Conservation (phyloP, 2,797 vertebrate species). For the Phalanger gymnotis region DNA sequence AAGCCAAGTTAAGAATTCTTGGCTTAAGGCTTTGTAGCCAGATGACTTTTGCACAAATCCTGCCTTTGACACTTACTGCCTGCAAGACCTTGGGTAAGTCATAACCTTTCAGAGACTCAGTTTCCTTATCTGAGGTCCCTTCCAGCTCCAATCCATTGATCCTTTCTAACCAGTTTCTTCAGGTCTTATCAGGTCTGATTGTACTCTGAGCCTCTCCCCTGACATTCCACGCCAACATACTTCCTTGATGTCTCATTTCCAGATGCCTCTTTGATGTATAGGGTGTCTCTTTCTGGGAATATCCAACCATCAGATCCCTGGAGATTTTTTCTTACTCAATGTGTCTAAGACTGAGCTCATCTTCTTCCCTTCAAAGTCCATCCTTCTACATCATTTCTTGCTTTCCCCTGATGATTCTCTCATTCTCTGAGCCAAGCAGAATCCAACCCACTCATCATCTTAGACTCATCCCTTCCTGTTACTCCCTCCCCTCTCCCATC, state of each 20-base stretch:
- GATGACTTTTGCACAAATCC: background rate
- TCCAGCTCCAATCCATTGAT: background rate
- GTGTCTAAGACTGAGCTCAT: background rate
- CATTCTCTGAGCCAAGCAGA: background rate
- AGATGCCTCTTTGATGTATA: background rate
- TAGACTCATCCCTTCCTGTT: background rate
- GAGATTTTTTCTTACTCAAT: background rate
- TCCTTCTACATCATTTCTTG: background rate
- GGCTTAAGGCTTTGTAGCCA: background rate
- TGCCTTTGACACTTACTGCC: background rate
- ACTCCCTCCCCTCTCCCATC: background rate
- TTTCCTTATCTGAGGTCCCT: background rate
- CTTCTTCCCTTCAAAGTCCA: background rate
- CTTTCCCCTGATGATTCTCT: background rate
- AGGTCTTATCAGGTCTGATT: background rate
- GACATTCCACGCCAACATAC: background rate
- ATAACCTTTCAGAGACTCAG: background rate
- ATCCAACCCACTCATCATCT: background rate
- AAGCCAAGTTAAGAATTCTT: background rate
- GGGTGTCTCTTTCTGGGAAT: background rate
- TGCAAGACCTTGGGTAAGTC: background rate
- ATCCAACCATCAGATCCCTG: background rate
- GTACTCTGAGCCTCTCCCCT: background rate
- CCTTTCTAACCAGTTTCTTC: background rate
- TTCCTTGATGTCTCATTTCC: background rate